Evolutionary conservation across 2,797 vertebrate genomes (phyloP).

Genomic region (Loriculus beryllinus): DNA sequence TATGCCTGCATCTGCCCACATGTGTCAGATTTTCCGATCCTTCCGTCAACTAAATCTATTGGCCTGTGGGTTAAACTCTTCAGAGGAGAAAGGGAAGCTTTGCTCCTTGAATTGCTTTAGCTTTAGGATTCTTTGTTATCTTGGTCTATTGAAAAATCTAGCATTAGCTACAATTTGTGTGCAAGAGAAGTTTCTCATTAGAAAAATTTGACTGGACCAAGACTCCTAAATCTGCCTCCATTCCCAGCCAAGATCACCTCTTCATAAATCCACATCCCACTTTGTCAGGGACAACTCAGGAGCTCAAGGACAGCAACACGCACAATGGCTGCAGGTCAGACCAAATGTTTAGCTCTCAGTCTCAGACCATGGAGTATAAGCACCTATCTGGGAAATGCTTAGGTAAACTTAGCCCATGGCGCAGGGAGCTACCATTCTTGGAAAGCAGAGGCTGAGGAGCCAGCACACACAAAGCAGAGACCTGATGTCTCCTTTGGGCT

Average conservation of each 20-base stretch:
- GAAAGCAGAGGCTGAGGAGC: background rate
- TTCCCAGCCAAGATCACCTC: background rate
- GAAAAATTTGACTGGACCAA: background rate
- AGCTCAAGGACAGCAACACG: background rate
- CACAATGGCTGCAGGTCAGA: background rate
- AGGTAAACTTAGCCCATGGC: background rate
- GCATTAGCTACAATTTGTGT: background rate
- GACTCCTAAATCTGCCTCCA: background rate
- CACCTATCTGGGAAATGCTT: background rate
- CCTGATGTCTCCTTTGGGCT: accelerated
- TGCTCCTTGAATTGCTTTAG: background rate
- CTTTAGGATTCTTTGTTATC: background rate
- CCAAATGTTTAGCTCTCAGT: background rate
- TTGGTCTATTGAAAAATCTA: background rate
- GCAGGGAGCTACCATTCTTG: background rate
- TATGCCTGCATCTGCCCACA: background rate
- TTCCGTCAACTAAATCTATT: background rate
- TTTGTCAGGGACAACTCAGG: background rate
- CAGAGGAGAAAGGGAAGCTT: background rate
- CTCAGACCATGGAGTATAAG: accelerated
- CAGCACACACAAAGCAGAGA: background rate
- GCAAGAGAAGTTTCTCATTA: background rate
- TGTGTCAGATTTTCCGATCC: background rate
- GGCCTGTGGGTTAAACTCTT: background rate
- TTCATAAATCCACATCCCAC: background rate